phyloP scores from a whole-genome alignment of 2,888 invertebrate genomes.

The Macrosoma leucophasiata region DNA sequence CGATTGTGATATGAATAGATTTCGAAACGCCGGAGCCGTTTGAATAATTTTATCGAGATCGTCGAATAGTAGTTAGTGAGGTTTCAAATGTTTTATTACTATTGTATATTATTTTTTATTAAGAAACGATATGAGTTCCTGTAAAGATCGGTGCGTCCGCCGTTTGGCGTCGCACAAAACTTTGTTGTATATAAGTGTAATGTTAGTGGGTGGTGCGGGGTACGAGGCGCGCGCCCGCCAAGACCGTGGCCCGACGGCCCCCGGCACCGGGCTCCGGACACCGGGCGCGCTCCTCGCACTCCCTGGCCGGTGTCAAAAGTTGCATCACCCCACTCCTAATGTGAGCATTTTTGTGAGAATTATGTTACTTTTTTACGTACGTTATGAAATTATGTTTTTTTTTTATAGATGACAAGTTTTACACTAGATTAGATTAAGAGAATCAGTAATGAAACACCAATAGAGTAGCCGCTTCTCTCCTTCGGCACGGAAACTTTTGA shows the following conservation, averaged over 20 bases:
- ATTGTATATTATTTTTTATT: constrained; percentile 71
- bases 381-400: constrained; percentile 57
- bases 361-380: constrained; percentile 71
- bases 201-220: constrained; percentile 44
- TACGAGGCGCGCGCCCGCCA: constrained; percentile 27
- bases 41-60: constrained; percentile 68
- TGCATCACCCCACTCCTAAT: constrained; percentile 65
- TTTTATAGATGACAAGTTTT: constrained; percentile 71
- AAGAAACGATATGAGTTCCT: constrained; percentile 76
- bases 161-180: constrained; percentile 49
- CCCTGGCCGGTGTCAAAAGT: constrained; percentile 41
- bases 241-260: constrained; percentile 20
- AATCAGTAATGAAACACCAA: constrained; percentile 75
- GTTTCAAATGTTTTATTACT: constrained; percentile 75
- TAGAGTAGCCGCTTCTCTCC: constrained; percentile 75
- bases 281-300: too few relatives aligned
- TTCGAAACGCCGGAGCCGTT: constrained; percentile 71
- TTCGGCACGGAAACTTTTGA: constrained; percentile 65
- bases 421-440: constrained; percentile 74
- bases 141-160: constrained; percentile 62
- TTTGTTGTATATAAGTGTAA: constrained; percentile 71
- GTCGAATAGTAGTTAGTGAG: constrained; percentile 74
- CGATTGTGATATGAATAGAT: constrained; percentile 75
- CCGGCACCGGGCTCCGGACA: constrained; percentile 26
- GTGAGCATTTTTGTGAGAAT: constrained; percentile 74